Evolutionary conservation across 2,888 invertebrate genomes (phyloP), one percentile per base, ranked within the genome.

Genomic region (Drosophila demipolita): DNA sequence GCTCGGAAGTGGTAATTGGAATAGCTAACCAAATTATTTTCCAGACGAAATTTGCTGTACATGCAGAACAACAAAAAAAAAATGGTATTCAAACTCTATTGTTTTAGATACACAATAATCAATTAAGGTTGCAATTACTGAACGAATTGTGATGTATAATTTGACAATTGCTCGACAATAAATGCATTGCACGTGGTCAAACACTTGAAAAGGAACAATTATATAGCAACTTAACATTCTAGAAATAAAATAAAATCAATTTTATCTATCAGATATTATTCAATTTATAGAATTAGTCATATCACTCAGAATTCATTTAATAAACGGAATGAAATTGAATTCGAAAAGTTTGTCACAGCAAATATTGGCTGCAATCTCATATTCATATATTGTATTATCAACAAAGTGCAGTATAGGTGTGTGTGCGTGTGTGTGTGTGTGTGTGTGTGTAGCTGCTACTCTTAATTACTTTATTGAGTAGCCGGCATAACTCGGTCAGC

Each of bases 391-490:
- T 40, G 50, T 33, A 23, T n/a, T 36, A 60, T 33, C 26, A 54
- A 40, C n/a, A 55, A 11, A 35, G 33, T 29, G 26, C 29, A n/a
- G 12, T n/a, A 5, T 17, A 26, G 26, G 17, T 45, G 38, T 55
- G 12, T 54, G 20, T 42, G 3, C 42, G n/a, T 26, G 12, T 62
- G 15, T 57, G 6, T 45, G 11, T 53, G 23, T 52, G 17, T 60
- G 33, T 38, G 26, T 49, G 48, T 64, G 50, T 48, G 8, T 54
- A 11, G 53, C 58, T 48, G 49, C 63, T 63, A 62, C 71, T 78
- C 79, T 78, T 75, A 78, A 78, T 78, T 78, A 79, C 75, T 78
- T 75, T 78, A 78, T 78, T 60, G 78, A 68, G 63, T 68, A 64
- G 72, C 49, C 55, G n/a, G 62, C 62, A 66, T 66, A 54, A 54